Evolutionary conservation across 2,113 vertebrate species (phyloP).

Genomic region (Perca flavescens): DNA sequence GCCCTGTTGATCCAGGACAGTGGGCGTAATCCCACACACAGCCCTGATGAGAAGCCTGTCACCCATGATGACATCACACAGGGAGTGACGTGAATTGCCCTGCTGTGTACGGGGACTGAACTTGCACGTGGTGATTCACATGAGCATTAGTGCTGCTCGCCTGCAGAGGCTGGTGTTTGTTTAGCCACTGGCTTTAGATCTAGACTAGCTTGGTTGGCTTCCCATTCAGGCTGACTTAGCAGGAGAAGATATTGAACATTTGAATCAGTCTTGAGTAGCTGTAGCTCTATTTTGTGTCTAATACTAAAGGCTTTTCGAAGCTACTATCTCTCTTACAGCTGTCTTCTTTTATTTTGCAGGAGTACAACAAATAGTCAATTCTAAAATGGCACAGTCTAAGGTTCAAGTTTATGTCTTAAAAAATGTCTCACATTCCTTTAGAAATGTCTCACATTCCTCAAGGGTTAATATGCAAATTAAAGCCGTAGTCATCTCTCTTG

Average conservation of each 20-base stretch:
- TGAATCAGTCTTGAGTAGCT: background rate
- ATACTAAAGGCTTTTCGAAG: background rate
- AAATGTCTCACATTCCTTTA: slow-evolving; percentile 49
- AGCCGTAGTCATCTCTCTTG: slow-evolving; percentile 5
- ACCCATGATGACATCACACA: slow-evolving; percentile 74
- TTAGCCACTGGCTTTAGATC: slow-evolving; percentile 52
- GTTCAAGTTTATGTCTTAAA: slow-evolving; percentile 1
- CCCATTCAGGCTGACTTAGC: slow-evolving; percentile 52
- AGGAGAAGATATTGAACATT: background rate
- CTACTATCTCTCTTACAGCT: background rate
- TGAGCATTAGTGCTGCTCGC: slow-evolving; percentile 67
- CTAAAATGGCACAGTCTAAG: background rate
- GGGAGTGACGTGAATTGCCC: slow-evolving; percentile 65
- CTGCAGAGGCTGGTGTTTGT: slow-evolving; percentile 45
- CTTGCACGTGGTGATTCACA: slow-evolving; percentile 77
- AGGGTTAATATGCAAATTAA: slow-evolving; percentile 46
- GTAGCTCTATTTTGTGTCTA: slow-evolving; percentile 9
- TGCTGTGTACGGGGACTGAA: slow-evolving; percentile 48
- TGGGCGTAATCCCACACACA: slow-evolving; percentile 71
- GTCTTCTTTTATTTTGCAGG: slow-evolving; percentile 7
- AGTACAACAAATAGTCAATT: background rate
- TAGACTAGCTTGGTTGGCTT: slow-evolving; percentile 51
- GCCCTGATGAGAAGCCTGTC: slow-evolving; percentile 64
- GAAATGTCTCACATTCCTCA: slow-evolving; percentile 50
- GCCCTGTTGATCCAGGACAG: slow-evolving; percentile 55